Percentiles rank a stretch among this genome's conserved stretches.
Conservation (phyloP, 2,888 invertebrate species). For the Hirtodrosophila duncani region DNA sequence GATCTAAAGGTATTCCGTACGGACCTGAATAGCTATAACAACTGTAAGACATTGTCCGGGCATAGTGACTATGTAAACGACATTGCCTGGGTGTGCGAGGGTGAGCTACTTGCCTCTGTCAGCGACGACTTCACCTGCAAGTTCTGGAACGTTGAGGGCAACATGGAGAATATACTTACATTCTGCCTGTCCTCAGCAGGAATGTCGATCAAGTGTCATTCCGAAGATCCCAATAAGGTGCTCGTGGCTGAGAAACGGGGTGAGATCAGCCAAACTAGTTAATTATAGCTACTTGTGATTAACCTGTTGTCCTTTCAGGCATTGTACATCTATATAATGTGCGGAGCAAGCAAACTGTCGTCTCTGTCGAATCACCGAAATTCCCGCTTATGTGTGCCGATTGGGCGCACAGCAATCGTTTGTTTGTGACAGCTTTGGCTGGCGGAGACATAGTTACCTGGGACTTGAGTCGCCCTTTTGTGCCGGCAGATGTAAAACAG, state of each 20-base stretch:
- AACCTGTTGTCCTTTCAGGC: conserved; percentile 63
- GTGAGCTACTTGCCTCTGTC: conserved; percentile 84
- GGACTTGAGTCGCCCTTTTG: conserved; percentile 83
- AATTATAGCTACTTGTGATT: neutral
- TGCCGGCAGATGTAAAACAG: conserved; percentile 81
- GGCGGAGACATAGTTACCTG: conserved; percentile 84
- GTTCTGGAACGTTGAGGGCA: conserved; percentile 81
- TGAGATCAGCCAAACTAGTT: neutral
- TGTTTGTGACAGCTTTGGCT: conserved; percentile 82
- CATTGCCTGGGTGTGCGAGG: conserved; percentile 84
- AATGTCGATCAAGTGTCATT: conserved; percentile 84
- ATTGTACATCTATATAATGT: conserved; percentile 86
- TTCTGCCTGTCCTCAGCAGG: conserved; percentile 84
- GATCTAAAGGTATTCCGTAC: conserved; percentile 81
- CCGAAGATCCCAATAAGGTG: conserved; percentile 84
- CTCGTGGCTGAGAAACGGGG: conserved; percentile 86
- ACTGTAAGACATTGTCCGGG: conserved; percentile 78
- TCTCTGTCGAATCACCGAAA: conserved; percentile 83
- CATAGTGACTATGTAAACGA: conserved; percentile 86
- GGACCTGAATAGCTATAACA: conserved; percentile 79
- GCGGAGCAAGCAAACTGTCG: conserved; percentile 82
- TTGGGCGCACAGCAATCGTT: conserved; percentile 83
- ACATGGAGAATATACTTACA: conserved; percentile 80
- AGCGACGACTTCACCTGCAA: conserved; percentile 87
- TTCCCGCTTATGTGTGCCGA: conserved; percentile 84